A percentile compares a stretch with the other conserved stretches of the same genome.
Conservation (phyloP, 1,140 invertebrate species). For the Megalonaias nervosa region DNA sequence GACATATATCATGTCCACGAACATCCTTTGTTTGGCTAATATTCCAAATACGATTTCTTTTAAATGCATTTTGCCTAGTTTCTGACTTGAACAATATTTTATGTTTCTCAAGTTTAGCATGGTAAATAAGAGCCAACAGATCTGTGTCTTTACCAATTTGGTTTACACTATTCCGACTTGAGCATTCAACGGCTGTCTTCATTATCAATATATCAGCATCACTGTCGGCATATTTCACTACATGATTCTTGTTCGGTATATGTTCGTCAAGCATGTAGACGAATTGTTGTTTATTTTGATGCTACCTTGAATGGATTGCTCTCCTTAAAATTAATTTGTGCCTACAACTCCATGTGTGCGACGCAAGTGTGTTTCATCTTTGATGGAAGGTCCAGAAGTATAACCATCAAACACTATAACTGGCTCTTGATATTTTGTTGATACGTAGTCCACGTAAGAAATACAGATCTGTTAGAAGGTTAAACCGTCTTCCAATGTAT, state of each 20-base stretch:
- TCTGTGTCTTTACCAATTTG: slow-evolving; percentile 43
- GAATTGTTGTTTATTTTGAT: slow-evolving; percentile 40
- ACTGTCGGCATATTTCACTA: slow-evolving; percentile 6
- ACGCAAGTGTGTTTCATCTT: slow-evolving; percentile 28
- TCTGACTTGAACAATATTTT: slow-evolving; percentile 5
- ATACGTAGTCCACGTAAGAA: not conserved
- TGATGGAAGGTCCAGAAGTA: slow-evolving; percentile 21
- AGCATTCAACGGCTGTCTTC: slow-evolving; percentile 19
- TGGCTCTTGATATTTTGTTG: not conserved
- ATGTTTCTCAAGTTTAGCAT: not conserved
- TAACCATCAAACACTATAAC: slow-evolving; percentile 31
- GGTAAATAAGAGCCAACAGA: slow-evolving; percentile 36
- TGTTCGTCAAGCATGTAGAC: slow-evolving; percentile 23
- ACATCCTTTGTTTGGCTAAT: not conserved
- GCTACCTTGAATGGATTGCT: slow-evolving; percentile 39
- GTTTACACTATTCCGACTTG: slow-evolving; percentile 1
- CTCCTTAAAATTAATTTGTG: slow-evolving; percentile 9
- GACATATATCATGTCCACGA: not conserved
- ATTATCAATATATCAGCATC: slow-evolving; percentile 42
- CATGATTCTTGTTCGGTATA: slow-evolving; percentile 24
- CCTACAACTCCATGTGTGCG: slow-evolving; percentile 5
- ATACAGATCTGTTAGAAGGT: slow-evolving; percentile 6
- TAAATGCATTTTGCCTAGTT: not conserved
- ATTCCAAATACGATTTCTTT: slow-evolving; percentile 11
- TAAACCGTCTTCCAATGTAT: not conserved